Base-by-base conservation (phyloP, 2,888 invertebrate species). In the Plutella xylostella region DNA sequence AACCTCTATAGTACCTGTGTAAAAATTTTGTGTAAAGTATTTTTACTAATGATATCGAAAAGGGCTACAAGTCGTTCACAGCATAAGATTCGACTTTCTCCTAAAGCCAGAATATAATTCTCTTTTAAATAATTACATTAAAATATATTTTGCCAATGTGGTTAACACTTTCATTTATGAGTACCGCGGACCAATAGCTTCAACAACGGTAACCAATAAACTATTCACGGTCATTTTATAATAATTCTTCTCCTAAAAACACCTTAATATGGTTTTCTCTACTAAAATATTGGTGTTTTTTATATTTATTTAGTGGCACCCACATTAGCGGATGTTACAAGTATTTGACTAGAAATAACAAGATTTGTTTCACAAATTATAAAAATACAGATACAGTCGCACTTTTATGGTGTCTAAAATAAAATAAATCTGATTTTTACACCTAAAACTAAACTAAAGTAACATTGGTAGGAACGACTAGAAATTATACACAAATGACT, bases 281-380 rank as follows among this genome's bases (percentile, higher is more conserved):
- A n/a, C n/a, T n/a, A n/a, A n/a, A n/a, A n/a, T n/a, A n/a, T n/a
- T n/a, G n/a, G n/a, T n/a, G n/a, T n/a, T n/a, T 28, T 28, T 28
- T 28, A 28, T 28, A 28, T 9, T 28, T 28, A 34, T 4, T 2
- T 11, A 37, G 39, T 14, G 25, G 17, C 17, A 39, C 9, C 39
- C 25, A 39, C 39, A 39, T 39, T 39, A 15, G 25, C 7, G 15
- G 25, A 7, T 14, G 15, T 9, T 65, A 69, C 77, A 77, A 72
- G 73, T 75, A 77, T 78, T 82, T 75, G 82, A 82, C 82, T 82
- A 80, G 82, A 78, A 74, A 68, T 65, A 80, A 82, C 75, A 68
- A 65, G 72, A 58, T 57, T 58, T 52, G 57, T 52, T 57, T 64
- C 65, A 67, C 37, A 39, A 70, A 56, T 63, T 59, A n/a, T n/a